Conservation (phyloP, 1,140 invertebrate genomes). For the Drosophila varians region DNA sequence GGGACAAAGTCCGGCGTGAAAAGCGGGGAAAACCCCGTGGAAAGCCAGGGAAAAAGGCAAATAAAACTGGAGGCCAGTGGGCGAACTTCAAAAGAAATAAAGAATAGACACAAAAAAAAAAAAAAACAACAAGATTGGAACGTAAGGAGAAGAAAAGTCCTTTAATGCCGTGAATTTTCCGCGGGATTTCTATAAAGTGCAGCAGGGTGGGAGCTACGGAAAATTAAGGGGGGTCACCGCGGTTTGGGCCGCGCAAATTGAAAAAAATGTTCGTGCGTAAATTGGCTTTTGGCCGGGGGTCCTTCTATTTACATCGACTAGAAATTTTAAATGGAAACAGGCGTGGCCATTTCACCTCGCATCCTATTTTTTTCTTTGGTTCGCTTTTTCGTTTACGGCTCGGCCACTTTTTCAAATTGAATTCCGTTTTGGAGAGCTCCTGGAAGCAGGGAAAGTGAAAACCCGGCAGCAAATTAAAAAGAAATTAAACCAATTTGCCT, state of each 20-base stretch:
- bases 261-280: slow-evolving; percentile 81
- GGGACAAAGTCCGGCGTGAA: slow-evolving; percentile 47
- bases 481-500: slow-evolving; percentile 81
- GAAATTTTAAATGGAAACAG: slow-evolving; percentile 54
- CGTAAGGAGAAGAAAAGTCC: slow-evolving; percentile 58
- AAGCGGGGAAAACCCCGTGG: slow-evolving; percentile 37
- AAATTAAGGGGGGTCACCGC: slow-evolving; percentile 44
- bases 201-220: slow-evolving; percentile 13
- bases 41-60: slow-evolving; percentile 64
- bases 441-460: slow-evolving; percentile 24
- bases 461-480: slow-evolving; percentile 79
- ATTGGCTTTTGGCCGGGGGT: slow-evolving; percentile 60
- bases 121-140: slow-evolving; percentile 10
- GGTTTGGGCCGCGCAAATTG: slow-evolving; percentile 69
- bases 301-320: slow-evolving; percentile 41
- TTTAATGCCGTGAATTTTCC: slow-evolving; percentile 80
- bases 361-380: slow-evolving; percentile 24
- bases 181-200: slow-evolving; percentile 78
- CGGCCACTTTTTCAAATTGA: slow-evolving; percentile 79
- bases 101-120: slow-evolving; percentile 33
- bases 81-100: slow-evolving; percentile 80
- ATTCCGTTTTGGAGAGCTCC: slow-evolving; percentile 49
- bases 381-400: slow-evolving; percentile 12
- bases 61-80: slow-evolving; percentile 66
- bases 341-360: slow-evolving; percentile 53